Percentiles rank a stretch among this genome's conserved stretches.
Evolutionary conservation across 2,113 vertebrate genomes (phyloP).

Genomic region (Ammodytes dubius): DNA sequence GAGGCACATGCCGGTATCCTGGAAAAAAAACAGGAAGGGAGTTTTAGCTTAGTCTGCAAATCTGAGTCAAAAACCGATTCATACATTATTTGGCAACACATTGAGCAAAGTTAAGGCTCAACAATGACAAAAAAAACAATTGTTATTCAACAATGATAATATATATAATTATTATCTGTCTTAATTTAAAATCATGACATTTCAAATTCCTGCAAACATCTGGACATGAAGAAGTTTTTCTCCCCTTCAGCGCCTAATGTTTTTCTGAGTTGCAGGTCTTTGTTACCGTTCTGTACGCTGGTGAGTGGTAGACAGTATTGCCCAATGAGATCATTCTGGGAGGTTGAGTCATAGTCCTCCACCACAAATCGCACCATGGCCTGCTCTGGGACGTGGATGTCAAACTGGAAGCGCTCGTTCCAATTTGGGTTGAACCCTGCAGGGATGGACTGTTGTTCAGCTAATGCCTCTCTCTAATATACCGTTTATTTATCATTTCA

Average conservation of each 20-base stretch:
- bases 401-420: conserved; percentile 88
- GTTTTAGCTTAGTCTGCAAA: conserved; percentile 33
- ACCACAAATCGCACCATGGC: conserved; percentile 92
- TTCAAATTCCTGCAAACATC: background rate
- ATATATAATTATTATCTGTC: background rate
- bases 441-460: background rate
- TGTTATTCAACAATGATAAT: background rate
- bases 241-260: background rate
- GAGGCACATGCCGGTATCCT: conserved; percentile 96
- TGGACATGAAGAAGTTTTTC: background rate
- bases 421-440: conserved; percentile 95
- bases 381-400: conserved; percentile 88
- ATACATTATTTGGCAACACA: background rate
- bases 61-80: background rate
- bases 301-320: conserved; percentile 92
- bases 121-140: background rate
- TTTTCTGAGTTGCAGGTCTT: background rate
- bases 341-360: conserved; percentile 91
- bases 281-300: conserved; percentile 91
- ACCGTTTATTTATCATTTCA: background rate
- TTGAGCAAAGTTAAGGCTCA: background rate
- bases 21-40: conserved; percentile 38
- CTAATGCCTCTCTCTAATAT: background rate
- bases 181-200: too few species aligned
- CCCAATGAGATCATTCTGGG: conserved; percentile 91